Evolutionary conservation across 1,140 invertebrate genomes (phyloP).

Genomic region (Drosophila repleta): DNA sequence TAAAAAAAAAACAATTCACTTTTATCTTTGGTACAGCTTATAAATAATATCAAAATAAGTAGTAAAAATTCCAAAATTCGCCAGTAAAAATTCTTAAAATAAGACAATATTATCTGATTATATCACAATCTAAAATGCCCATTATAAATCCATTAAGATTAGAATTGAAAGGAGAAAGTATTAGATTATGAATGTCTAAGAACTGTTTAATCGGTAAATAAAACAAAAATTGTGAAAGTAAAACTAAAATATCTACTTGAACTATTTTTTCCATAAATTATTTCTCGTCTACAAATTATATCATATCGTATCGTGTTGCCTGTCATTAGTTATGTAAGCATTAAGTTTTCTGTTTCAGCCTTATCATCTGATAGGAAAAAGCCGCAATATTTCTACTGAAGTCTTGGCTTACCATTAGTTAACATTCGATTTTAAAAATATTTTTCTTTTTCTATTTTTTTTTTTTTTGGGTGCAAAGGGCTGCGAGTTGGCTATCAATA

Average conservation of each 20-base stretch:
- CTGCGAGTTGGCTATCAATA: slow-evolving; percentile 41
- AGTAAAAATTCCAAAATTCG: background rate
- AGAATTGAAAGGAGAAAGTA: background rate
- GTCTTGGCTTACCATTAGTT: slow-evolving; percentile 37
- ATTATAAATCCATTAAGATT: background rate
- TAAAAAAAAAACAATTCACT: no score
- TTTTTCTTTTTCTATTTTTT: slow-evolving; percentile 13
- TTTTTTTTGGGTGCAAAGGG: slow-evolving; percentile 42
- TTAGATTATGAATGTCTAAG: no score
- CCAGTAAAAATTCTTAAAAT: background rate
- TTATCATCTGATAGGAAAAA: slow-evolving; percentile 35
- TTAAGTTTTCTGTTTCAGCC: slow-evolving; percentile 3
- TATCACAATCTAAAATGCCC: background rate
- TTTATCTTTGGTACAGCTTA: no score
- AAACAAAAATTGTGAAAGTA: no score
- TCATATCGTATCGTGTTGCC: slow-evolving; percentile 7
- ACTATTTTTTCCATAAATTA: no score
- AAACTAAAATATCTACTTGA: no score
- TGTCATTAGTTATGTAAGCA: slow-evolving; percentile 33
- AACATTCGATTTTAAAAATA: slow-evolving; percentile 41
- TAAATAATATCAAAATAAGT: no score
- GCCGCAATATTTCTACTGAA: slow-evolving; percentile 8
- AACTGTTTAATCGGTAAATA: no score
- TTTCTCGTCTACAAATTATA: background rate
- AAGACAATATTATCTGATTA: background rate